Evolutionary conservation across 1,140 invertebrate species (phyloP), one percentile per base, ranked within the genome.

Genomic region (Drosophila paulistorum): DNA sequence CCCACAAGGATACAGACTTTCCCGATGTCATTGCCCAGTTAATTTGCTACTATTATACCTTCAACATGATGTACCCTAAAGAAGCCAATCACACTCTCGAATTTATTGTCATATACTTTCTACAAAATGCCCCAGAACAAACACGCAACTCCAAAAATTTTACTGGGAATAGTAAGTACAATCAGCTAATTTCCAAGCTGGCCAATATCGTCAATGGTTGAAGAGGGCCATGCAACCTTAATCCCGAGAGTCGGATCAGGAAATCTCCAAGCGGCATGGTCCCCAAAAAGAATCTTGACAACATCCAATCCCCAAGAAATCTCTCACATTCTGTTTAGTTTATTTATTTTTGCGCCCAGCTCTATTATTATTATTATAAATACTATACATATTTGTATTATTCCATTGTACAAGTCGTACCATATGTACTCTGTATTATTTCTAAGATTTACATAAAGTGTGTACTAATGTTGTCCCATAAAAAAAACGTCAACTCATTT

Each of bases 81-180:
- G 85, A 90, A 79, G 86, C 85, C 75, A 90, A 90, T 77, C 85
- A 90, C 82, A 90, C 85, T 68, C 86, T 90, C 81, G 85, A 90
- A 90, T 90, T 90, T 90, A 85, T 90, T 55, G 85, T 85, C 77
- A 68, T 81, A 48, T 90, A 90, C 67, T 90, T 90, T 90, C 68
- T 90, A 20, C 75, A 90, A 68, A 69, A 90, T 68, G 48, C 78
- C 59, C 75, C 85, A 11, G 86, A 90, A 33, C 72, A 90, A 26
- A 75, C 74, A 60, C 86, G 85, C n/a, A 59, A 59, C 54, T 75
- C 79, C 54, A 90, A 90, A 72, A 90, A 86, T 26, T 57, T 75
- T 7, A 55, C 39, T 51, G 45, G 45, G 17, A 90, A 85, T 69
- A 76, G 74, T 59, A 90, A 80, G 75, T 85, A 73, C 65, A 90